phyloP scores from a whole-genome alignment of 1,140 invertebrate genomes.

The Nasonia vitripennis region DNA sequence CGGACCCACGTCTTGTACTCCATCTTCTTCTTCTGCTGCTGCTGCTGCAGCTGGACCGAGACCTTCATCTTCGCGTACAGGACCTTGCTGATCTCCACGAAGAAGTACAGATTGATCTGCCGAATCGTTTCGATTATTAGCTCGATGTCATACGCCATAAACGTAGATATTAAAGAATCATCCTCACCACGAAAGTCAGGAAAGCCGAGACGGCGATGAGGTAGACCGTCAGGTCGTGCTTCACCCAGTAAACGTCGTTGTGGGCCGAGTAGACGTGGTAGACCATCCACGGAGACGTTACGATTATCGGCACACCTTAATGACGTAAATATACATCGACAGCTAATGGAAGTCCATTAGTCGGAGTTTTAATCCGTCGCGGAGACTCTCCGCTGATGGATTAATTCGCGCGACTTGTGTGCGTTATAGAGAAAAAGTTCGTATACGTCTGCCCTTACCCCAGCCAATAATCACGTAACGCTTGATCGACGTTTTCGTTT shows the following conservation, averaged over 20 bases:
- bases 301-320: background rate
- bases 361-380: too few relatives aligned
- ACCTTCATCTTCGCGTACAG: background rate
- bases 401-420: background rate
- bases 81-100: background rate
- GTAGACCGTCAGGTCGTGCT: background rate
- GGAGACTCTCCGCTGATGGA: background rate
- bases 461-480: constrained; percentile 29
- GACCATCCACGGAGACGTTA: background rate
- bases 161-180: background rate
- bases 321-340: background rate
- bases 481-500: constrained; percentile 29
- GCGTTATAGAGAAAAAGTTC: background rate
- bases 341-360: too few relatives aligned
- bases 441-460: background rate
- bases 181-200: background rate
- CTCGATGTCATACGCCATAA: too few relatives aligned
- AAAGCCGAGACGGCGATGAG: background rate
- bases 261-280: background rate
- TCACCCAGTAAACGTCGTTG: constrained; percentile 17
- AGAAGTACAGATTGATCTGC: constrained; percentile 9
- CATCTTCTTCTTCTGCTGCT: background rate
- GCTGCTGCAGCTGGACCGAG: background rate
- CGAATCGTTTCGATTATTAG: background rate
- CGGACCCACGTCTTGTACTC: constrained; percentile 5